phyloP scores from a whole-genome alignment of 2,888 invertebrate genomes.

The Ichneumoninae sp. region DNA sequence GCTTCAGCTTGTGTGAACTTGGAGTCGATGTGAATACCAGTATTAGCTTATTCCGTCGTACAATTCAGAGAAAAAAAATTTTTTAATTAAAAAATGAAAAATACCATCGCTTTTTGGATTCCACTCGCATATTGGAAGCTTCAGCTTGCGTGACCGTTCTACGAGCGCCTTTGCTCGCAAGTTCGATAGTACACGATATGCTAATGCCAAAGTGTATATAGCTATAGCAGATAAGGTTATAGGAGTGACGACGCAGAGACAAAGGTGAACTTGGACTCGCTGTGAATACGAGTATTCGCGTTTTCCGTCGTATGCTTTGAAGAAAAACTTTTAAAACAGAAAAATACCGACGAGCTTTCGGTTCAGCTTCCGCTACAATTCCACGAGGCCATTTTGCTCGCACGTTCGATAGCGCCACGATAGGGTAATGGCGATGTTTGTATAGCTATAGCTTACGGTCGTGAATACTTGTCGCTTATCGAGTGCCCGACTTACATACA shows the following conservation, averaged over 20 bases:
- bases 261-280: too few relatives aligned
- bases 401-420: slow-evolving; percentile 21
- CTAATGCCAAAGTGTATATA: slow-evolving; percentile 19
- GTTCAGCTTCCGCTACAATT: slow-evolving; percentile 24
- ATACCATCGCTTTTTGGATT: too few relatives aligned
- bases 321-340: too few relatives aligned
- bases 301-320: neutral
- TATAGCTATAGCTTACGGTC: neutral
- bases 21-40: too few relatives aligned
- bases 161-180: slow-evolving; percentile 1
- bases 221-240: neutral
- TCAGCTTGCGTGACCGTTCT: slow-evolving; percentile 26
- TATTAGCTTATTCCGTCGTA: neutral
- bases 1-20: too few relatives aligned
- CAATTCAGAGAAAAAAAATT: too few relatives aligned
- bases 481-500: slow-evolving; percentile 58
- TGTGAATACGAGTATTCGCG: neutral
- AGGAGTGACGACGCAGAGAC: too few relatives aligned
- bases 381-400: neutral
- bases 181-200: slow-evolving; percentile 19
- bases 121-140: neutral
- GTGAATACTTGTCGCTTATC: slow-evolving; percentile 52
- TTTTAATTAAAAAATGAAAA: too few relatives aligned
- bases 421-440: slow-evolving; percentile 23
- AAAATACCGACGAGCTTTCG: too few relatives aligned